phyloP scores from a whole-genome alignment of 2,113 vertebrate species.

The Sisor rabdophorus region DNA sequence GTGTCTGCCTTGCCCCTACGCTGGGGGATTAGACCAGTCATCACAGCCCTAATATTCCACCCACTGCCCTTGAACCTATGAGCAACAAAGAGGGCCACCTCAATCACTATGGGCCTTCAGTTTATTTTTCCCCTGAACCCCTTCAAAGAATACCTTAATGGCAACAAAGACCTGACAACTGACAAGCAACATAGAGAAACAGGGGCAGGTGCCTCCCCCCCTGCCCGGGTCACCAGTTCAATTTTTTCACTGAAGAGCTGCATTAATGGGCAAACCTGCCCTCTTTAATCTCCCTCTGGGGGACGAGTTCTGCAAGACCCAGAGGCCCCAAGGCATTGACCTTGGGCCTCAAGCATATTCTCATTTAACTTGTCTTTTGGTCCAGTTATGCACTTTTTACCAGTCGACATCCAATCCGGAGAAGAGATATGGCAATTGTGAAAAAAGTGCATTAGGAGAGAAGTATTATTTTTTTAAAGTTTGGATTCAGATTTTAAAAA shows the following conservation, averaged over 20 bases:
- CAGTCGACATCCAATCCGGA: constrained; percentile 36
- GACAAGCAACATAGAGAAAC: constrained; percentile 43
- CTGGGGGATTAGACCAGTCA: constrained; percentile 41
- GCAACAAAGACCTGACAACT: constrained; percentile 53
- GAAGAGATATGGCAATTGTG: not conserved
- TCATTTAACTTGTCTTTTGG: constrained; percentile 49
- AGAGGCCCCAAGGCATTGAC: constrained; percentile 38
- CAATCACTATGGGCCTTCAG: constrained; percentile 36
- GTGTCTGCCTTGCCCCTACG: not conserved
- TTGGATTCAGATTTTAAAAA: not conserved
- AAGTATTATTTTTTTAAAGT: not conserved
- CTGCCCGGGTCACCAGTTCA: constrained; percentile 50
- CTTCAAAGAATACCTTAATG: constrained; percentile 52
- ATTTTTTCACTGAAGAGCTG: constrained; percentile 53
- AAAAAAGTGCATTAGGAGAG: constrained; percentile 22
- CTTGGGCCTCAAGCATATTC: constrained; percentile 43
- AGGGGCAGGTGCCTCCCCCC: constrained; percentile 44
- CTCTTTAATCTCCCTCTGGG: constrained; percentile 47
- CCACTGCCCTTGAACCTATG: constrained; percentile 29
- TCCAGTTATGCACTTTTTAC: constrained; percentile 22
- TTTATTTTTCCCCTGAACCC: constrained; percentile 38
- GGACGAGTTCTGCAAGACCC: constrained; percentile 40
- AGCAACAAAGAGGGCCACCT: constrained; percentile 46
- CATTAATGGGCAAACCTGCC: constrained; percentile 49
- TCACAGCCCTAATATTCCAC: constrained; percentile 36